phyloP scores from a whole-genome alignment of 2,113 vertebrate genomes.

The Coreoperca whiteheadi region DNA sequence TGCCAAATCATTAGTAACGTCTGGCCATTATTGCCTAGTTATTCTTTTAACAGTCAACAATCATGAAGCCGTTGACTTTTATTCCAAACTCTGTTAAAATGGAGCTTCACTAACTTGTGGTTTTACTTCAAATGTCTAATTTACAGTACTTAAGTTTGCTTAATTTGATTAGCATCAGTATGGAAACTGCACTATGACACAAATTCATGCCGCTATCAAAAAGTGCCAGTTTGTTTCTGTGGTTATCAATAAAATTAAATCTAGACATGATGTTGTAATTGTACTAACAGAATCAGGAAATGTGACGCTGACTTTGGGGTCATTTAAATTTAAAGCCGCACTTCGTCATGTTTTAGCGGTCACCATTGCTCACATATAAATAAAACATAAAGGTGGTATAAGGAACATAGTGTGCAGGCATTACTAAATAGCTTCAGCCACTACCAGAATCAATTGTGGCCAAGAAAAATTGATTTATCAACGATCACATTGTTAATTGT shows the following conservation, averaged over 20 bases:
- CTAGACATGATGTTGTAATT: neutral
- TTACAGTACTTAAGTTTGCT: neutral
- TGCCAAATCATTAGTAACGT: constrained; percentile 31
- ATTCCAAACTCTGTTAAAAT: neutral
- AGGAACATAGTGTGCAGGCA: neutral
- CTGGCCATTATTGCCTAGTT: neutral
- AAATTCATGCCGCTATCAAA: neutral
- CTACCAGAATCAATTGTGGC: constrained; percentile 3
- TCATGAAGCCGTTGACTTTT: constrained; percentile 1
- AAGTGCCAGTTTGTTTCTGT: neutral
- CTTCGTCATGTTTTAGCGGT: neutral
- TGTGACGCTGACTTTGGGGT: neutral
- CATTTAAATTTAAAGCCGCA: neutral
- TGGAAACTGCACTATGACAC: neutral
- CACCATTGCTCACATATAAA: neutral
- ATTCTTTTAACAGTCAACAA: neutral
- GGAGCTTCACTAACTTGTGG: neutral
- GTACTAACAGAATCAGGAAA: neutral
- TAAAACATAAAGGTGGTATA: neutral
- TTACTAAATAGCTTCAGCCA: neutral
- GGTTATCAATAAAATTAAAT: neutral
- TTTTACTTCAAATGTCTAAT: neutral
- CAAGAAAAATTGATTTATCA: constrained; percentile 5
- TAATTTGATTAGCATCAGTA: neutral
- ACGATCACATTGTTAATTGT: constrained; percentile 33